These are phyloP conservation scores for Diorhabda elongata DNA, from an alignment of 1,140 invertebrate genomes.

Conservation along the genomic window DNA sequence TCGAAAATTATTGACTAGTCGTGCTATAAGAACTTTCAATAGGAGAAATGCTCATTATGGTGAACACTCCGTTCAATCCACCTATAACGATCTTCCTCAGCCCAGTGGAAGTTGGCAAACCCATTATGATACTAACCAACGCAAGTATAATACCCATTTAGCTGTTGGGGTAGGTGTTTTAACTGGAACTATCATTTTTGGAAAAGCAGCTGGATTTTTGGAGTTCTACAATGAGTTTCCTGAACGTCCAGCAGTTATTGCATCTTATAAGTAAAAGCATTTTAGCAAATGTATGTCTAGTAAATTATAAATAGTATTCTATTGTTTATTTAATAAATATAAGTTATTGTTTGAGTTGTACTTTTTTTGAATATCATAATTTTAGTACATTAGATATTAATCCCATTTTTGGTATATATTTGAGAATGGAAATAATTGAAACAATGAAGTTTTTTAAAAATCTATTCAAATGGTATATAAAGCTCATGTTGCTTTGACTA, in stretches of 20 bases:
- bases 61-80: conserved; percentile 9
- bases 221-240: conserved; percentile 59
- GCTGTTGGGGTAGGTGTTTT: conserved; percentile 56
- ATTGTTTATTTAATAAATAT: no score
- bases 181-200: conserved; percentile 54
- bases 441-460: no score
- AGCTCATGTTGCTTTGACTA: no score
- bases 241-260: conserved; percentile 36
- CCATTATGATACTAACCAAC: conserved; percentile 58
- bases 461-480: no score
- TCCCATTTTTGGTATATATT: no score
- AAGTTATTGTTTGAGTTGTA: no score
- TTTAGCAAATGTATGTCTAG: no score
- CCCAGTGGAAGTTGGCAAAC: conserved; percentile 72
- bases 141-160: conserved; percentile 64
- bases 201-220: conserved; percentile 54
- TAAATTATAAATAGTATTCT: no score
- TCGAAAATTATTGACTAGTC: neutral
- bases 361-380: no score
- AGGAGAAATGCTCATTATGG: conserved; percentile 15
- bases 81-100: conserved; percentile 63
- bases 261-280: conserved; percentile 26
- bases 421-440: no score
- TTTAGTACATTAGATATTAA: no score
- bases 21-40: neutral